Base-by-base conservation (phyloP, 2,113 vertebrate species). In the Papio anubis region DNA sequence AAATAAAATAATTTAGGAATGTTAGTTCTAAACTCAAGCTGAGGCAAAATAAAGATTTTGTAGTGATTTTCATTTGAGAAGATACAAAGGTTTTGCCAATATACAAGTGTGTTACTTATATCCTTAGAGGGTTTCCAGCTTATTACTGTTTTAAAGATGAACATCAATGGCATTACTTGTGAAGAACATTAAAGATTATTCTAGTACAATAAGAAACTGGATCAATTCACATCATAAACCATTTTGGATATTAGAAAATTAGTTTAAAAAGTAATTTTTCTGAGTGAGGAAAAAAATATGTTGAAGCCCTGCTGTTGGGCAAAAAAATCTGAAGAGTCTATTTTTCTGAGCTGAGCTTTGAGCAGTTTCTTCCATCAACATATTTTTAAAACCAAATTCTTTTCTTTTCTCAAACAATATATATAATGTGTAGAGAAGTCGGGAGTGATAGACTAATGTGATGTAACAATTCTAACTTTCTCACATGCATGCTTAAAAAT, bases 211-310 rank as follows among this genome's bases (percentile, higher is more conserved):
- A 90, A 66, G 27, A 96, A 93, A 87, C 12, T 88, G 50, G 14
- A 64, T 35, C 27, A 64, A 75, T 2, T 40, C 2, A 21, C 59
- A 5, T 75, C 73, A 89, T 59, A 76, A 93, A 17, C 43, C 57
- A 80, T 86, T 93, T 76, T 45, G 68, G 4, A 38, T 1, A 90
- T 38, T 68, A 82, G 52, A 73, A 94, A 88, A 66, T 84, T 64
- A 82, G 9, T 86, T 94, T 38, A 66, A 96, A 97, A 78, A 40
- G 80, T 82, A 84, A 73, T 78, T 91, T 83, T 84, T 76, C 50
- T 89, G 64, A 72, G 55, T 64, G 32, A 72, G 32, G 18, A 75
- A 40, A 80, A 85, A 96, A 96, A 52, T 9, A 68, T 48, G n/a
- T 50, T 89, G 88, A 81, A 93, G n/a, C 10, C 9, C 38, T 78